Evolutionary conservation across 2,113 vertebrate genomes (phyloP).

Genomic region (Arvicanthis niloticus): DNA sequence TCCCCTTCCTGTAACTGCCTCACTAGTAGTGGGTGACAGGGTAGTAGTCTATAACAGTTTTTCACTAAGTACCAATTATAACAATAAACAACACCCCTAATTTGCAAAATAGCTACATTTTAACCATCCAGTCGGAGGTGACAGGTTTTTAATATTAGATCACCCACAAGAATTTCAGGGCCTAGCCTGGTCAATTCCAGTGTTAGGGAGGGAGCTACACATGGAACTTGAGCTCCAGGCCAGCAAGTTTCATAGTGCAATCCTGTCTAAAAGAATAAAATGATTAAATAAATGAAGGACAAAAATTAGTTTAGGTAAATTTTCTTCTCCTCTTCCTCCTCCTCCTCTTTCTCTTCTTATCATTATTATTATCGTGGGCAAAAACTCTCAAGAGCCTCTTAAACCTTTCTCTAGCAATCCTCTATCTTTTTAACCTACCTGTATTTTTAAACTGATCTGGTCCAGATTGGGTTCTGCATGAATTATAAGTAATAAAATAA

Average conservation of each 20-base stretch:
- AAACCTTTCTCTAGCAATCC: neutral
- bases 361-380: neutral
- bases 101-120: slow-evolving; percentile 42
- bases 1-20: neutral
- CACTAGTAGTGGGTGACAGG: neutral
- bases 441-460: slow-evolving; percentile 43
- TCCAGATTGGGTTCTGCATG: slow-evolving; percentile 42
- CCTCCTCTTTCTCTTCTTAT: neutral
- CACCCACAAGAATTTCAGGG: neutral
- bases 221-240: neutral
- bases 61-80: neutral
- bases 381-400: neutral
- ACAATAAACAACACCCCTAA: neutral
- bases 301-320: slow-evolving; percentile 51
- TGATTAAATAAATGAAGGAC: neutral
- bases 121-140: neutral
- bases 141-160: slow-evolving; percentile 13
- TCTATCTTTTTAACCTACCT: neutral
- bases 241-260: neutral
- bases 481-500: slow-evolving; percentile 60
- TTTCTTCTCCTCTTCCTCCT: neutral
- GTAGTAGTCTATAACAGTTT: neutral
- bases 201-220: neutral
- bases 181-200: neutral
- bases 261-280: neutral